Percentiles rank a stretch among this genome's conserved stretches.
phyloP scores from a whole-genome alignment of 2,797 vertebrate species.

The Myioborus miniatus region DNA sequence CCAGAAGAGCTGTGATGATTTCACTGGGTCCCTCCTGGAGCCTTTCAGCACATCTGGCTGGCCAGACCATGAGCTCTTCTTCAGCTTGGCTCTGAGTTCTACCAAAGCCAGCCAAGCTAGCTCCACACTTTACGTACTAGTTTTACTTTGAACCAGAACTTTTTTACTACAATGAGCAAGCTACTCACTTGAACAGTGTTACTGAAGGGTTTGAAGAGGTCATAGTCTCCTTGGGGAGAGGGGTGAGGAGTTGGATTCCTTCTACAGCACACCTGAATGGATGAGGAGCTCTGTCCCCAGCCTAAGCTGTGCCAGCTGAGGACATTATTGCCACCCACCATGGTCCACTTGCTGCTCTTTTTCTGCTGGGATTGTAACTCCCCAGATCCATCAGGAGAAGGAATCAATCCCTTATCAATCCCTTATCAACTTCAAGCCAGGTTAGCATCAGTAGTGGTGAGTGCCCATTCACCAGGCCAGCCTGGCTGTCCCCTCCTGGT shows the following conservation, averaged over 20 bases:
- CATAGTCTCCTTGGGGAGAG: not conserved
- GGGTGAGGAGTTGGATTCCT: not conserved
- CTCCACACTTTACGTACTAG: not conserved
- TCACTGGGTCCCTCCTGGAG: not conserved
- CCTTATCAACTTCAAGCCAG: not conserved
- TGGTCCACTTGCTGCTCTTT: not conserved
- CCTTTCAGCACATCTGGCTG: not conserved
- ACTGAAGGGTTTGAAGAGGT: not conserved
- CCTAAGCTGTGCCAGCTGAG: not conserved
- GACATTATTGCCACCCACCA: not conserved
- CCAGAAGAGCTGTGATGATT: not conserved
- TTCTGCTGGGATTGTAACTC: not conserved
- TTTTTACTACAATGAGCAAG: not conserved
- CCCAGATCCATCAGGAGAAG: not conserved
- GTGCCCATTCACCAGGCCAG: not conserved
- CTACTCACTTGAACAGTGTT: not conserved
- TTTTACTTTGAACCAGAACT: not conserved
- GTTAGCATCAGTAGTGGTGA: not conserved
- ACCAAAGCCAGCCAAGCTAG: not conserved
- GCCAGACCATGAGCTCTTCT: not conserved
- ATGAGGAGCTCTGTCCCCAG: not conserved
- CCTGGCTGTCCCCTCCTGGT: not conserved
- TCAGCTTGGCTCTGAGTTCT: not conserved
- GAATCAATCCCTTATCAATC: not conserved
- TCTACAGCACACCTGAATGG: not conserved